A percentile compares a stretch with the other conserved stretches of the same genome.
These are phyloP conservation scores for Periparus ater DNA, from an alignment of 2,797 vertebrate genomes.

Conservation along the genomic window DNA sequence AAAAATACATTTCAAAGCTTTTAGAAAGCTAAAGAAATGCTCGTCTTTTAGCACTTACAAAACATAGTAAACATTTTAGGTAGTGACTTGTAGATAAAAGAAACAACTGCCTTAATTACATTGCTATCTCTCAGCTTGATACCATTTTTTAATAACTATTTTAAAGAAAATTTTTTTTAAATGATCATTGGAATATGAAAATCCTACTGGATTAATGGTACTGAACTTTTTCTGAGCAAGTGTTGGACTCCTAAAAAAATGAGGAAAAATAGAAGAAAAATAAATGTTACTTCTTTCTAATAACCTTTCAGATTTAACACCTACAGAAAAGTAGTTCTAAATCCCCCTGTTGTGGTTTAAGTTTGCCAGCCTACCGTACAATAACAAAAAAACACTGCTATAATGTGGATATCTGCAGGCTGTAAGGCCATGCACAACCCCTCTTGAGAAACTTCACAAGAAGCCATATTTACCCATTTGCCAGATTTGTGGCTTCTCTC, in stretches of 20 bases:
- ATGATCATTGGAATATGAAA: neutral
- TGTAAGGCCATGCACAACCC: neutral
- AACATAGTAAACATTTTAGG: neutral
- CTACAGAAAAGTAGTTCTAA: neutral
- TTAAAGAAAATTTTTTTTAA: rapidly evolving
- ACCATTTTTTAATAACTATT: neutral
- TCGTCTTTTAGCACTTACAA: neutral
- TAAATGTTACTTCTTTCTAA: neutral
- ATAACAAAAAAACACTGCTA: neutral
- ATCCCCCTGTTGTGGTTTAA: neutral
- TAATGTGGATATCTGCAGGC: neutral
- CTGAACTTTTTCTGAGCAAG: neutral
- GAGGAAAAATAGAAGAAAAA: neutral
- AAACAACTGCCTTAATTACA: neutral
- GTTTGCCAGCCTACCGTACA: neutral
- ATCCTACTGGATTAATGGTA: neutral
- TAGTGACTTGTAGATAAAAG: neutral
- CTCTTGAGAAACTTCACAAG: neutral
- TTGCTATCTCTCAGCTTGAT: neutral
- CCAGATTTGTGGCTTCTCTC: conserved; percentile 95
- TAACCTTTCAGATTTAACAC: neutral
- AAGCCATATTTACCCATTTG: conserved; percentile 86
- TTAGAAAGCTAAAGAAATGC: neutral
- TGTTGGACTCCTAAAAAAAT: neutral
- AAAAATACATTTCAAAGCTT: neutral